A percentile compares a stretch with the other conserved stretches of the same genome.
Evolutionary conservation across 2,113 vertebrate species (phyloP).

Genomic region (Anolis sagrei): DNA sequence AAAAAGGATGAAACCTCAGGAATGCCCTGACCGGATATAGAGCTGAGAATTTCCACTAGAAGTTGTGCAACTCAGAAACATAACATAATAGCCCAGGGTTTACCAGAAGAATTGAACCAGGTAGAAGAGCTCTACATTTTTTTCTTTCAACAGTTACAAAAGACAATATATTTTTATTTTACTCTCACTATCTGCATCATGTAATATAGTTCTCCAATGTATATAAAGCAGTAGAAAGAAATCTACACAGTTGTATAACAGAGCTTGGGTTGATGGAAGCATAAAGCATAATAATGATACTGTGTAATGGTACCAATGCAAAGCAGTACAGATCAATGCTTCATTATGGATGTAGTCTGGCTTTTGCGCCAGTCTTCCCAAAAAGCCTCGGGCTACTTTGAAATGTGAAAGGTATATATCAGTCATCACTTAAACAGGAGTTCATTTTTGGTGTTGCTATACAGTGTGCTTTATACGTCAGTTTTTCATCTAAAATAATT

Average conservation of each 20-base stretch:
- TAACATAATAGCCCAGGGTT: no score
- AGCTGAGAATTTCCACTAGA: no score
- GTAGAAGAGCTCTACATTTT: no score
- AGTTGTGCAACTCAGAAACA: no score
- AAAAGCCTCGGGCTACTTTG: conserved; percentile 45
- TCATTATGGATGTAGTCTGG: conserved; percentile 41
- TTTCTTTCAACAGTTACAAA: no score
- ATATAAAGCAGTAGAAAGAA: not conserved
- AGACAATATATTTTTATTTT: no score
- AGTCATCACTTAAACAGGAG: conserved; percentile 58
- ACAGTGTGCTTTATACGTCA: conserved; percentile 65
- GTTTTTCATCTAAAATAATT: conserved; percentile 54
- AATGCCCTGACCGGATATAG: no score
- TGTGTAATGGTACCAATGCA: conserved; percentile 52
- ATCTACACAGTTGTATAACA: not conserved
- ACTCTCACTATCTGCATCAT: not conserved
- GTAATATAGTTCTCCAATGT: not conserved
- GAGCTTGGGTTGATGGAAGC: not conserved
- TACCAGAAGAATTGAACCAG: no score
- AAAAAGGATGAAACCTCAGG: no score
- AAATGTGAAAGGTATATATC: conserved; percentile 52
- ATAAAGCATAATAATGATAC: not conserved
- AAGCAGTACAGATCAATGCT: conserved; percentile 48
- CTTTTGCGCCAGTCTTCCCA: conserved; percentile 45
- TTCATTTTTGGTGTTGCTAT: conserved; percentile 52